A percentile compares a stretch with the other conserved stretches of the same genome.
phyloP scores from a whole-genome alignment of 2,113 vertebrate genomes.

The Strix uralensis region DNA sequence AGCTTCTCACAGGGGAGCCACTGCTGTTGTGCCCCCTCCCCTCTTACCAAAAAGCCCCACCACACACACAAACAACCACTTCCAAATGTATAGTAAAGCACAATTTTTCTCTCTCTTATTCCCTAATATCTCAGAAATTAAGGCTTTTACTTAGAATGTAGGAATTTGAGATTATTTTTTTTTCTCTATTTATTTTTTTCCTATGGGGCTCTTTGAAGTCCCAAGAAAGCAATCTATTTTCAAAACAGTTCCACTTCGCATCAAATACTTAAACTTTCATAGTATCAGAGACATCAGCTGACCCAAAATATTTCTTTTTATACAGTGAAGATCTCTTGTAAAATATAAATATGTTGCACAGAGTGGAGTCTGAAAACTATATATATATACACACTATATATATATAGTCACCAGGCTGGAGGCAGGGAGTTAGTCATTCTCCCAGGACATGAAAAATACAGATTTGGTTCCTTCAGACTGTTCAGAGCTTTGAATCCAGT shows the following conservation, averaged over 20 bases:
- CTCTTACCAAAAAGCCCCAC: too few species aligned
- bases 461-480: not conserved
- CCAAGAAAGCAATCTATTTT: not conserved
- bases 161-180: not conserved
- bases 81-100: not conserved
- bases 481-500: slow-evolving; percentile 25
- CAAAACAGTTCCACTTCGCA: not conserved
- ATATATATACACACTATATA: too few species aligned
- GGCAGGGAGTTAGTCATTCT: slow-evolving; percentile 14
- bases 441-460: not conserved
- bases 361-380: not conserved
- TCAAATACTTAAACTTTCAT: not conserved
- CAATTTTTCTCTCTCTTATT: not conserved
- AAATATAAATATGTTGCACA: not conserved
- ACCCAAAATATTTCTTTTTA: not conserved
- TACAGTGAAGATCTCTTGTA: not conserved
- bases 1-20: too few species aligned
- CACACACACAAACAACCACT: not conserved
- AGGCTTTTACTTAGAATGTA: not conserved
- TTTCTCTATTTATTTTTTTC: rapidly evolving
- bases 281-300: not conserved
- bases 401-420: not conserved
- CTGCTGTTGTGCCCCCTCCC: too few species aligned
- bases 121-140: not conserved
- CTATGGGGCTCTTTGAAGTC: not conserved